Conservation (phyloP, 2,797 vertebrate genomes). For the Heliangelus exortis region DNA sequence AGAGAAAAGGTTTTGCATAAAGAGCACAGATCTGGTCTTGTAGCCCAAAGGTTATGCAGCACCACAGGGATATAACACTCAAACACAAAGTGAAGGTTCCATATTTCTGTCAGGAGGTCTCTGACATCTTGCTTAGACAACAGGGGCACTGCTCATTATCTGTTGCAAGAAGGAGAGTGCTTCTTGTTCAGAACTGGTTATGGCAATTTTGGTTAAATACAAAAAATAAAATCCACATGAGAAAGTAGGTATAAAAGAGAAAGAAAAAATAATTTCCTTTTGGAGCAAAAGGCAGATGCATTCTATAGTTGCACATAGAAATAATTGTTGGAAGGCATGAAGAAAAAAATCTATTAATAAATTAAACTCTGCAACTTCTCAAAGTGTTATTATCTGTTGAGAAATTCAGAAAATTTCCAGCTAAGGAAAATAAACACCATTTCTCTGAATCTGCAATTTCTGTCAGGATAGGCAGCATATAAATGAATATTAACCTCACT, state of each 20-base stretch:
- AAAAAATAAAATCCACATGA: neutral
- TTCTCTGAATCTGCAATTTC: slow-evolving; percentile 29
- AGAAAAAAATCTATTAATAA: neutral
- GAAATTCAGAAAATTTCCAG: neutral
- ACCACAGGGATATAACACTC: neutral
- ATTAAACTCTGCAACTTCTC: neutral
- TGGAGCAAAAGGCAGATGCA: neutral
- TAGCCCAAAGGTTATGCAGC: neutral
- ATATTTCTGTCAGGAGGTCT: neutral
- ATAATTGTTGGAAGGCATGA: neutral
- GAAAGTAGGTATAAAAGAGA: neutral
- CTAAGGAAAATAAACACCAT: neutral
- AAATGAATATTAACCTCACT: slow-evolving; percentile 41
- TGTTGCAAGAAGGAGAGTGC: neutral
- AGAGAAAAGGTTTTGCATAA: slow-evolving; percentile 28
- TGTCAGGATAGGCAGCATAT: neutral
- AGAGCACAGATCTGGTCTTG: neutral
- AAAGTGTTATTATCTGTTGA: neutral
- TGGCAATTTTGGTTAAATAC: neutral
- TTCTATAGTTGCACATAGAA: neutral
- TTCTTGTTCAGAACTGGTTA: neutral
- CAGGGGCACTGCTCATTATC: neutral
- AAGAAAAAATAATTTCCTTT: neutral
- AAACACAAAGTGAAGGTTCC: neutral
- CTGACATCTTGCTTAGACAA: neutral